Conservation (phyloP, 37 sponge, comb jelly and placozoan genomes). For the Agelas oroides region DNA sequence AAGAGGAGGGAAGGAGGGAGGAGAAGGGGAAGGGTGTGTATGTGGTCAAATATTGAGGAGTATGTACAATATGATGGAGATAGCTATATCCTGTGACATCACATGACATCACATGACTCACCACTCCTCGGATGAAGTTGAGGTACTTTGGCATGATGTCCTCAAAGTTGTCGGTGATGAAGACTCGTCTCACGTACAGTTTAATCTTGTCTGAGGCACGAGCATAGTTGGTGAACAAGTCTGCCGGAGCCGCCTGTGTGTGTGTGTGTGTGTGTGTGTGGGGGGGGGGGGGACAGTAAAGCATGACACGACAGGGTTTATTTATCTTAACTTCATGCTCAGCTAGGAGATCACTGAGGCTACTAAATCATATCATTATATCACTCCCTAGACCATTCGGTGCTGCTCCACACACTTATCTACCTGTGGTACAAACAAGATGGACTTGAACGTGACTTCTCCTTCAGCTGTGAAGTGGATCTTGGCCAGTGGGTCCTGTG, state of each 20-base stretch:
- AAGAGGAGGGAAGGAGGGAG: too few species aligned
- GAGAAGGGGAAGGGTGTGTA: too few species aligned
- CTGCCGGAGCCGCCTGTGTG: conserved; percentile 79
- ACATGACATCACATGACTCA: conserved; percentile 63
- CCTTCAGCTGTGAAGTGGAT: conserved; percentile 98
- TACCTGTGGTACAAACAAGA: conserved; percentile 91
- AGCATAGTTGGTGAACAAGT: conserved; percentile 84
- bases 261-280: background rate
- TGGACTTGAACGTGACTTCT: conserved; percentile 96
- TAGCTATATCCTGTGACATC: too few species aligned
- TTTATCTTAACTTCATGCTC: too few species aligned
- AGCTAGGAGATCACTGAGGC: too few species aligned
- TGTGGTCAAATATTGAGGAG: too few species aligned
- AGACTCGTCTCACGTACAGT: conserved; percentile 96
- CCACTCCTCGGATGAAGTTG: conserved; percentile 90
- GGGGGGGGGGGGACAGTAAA: background rate
- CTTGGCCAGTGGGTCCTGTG: conserved; percentile 88
- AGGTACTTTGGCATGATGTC: conserved; percentile 98
- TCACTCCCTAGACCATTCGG: too few species aligned
- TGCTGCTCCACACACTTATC: too few species aligned
- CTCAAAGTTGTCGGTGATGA: conserved; percentile 98
- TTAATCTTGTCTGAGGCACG: conserved; percentile 83
- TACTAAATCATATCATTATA: too few species aligned
- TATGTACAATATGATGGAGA: too few species aligned
- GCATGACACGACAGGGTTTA: too few species aligned